Evolutionary conservation across 2,113 vertebrate species (phyloP).

Genomic region (Cynopterus brachyotis): DNA sequence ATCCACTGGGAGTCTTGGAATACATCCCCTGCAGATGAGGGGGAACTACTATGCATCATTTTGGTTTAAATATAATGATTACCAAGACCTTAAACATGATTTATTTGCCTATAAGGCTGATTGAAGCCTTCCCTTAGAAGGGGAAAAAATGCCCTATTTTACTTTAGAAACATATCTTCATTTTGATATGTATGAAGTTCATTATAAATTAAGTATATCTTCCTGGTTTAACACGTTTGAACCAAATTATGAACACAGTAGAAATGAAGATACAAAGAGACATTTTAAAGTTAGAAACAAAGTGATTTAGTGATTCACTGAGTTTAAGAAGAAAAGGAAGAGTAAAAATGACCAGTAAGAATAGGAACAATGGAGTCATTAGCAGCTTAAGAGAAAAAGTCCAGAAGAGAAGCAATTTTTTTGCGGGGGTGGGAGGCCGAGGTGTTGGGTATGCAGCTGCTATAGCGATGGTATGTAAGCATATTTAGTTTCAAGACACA

Average conservation of each 20-base stretch:
- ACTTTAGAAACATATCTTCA: neutral
- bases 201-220: neutral
- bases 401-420: neutral
- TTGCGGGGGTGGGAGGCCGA: no score
- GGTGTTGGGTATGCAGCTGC: neutral
- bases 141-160: neutral
- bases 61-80: neutral
- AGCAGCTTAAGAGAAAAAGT: neutral
- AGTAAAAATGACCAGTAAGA: constrained; percentile 23
- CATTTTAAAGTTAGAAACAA: constrained; percentile 25
- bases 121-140: neutral
- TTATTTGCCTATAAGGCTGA: neutral
- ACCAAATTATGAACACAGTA: neutral
- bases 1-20: neutral
- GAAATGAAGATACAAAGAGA: constrained; percentile 26
- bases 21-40: neutral
- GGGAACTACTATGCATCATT: neutral
- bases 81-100: neutral
- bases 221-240: neutral
- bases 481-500: neutral
- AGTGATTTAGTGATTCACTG: constrained; percentile 23
- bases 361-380: neutral
- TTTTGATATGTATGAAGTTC: neutral
- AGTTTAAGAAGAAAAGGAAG: constrained; percentile 24
- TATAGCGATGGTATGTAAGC: neutral